phyloP scores from a whole-genome alignment of 2,888 invertebrate species.

The Parnassius apollo region DNA sequence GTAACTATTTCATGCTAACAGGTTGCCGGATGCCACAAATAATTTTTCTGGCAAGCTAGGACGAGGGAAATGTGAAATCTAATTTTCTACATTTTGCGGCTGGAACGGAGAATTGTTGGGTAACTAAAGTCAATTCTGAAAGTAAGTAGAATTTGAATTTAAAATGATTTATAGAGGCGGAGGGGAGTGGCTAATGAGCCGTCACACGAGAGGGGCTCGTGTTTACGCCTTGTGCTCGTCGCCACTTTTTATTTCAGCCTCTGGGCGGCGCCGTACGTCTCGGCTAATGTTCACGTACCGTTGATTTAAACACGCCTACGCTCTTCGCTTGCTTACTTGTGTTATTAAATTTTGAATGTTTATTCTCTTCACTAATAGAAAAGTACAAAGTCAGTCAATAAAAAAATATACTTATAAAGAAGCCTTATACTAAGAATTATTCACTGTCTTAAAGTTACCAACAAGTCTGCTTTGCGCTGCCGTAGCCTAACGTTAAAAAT shows the following conservation, averaged over 20 bases:
- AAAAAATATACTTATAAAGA: constrained; percentile 41
- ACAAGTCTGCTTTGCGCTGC: constrained; percentile 66
- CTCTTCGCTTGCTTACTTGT: background rate
- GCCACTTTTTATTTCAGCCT: constrained; percentile 58
- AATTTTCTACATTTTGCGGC: constrained; percentile 75
- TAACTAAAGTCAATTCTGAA: constrained; percentile 77
- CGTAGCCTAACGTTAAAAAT: constrained; percentile 73
- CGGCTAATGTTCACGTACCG: constrained; percentile 39
- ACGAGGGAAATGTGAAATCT: constrained; percentile 66
- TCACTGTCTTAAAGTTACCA: constrained; percentile 62
- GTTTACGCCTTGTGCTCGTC: constrained; percentile 63
- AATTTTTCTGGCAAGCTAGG: constrained; percentile 57
- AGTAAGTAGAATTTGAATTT: constrained; percentile 80
- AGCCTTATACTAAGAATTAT: constrained; percentile 67
- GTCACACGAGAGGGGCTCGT: constrained; percentile 77
- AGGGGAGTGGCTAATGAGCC: constrained; percentile 80
- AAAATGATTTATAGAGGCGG: constrained; percentile 78
- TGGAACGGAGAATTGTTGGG: constrained; percentile 72
- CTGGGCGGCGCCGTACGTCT: constrained; percentile 51
- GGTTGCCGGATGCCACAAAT: constrained; percentile 54
- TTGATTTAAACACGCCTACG: constrained; percentile 36
- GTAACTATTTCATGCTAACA: too few relatives aligned
- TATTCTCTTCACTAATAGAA: constrained; percentile 13
- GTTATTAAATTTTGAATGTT: constrained; percentile 24
- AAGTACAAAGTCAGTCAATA: constrained; percentile 31